Evolutionary conservation across 2,888 invertebrate species (phyloP), one percentile per base, ranked within the genome.

Genomic region (Argynnis bischoffii): DNA sequence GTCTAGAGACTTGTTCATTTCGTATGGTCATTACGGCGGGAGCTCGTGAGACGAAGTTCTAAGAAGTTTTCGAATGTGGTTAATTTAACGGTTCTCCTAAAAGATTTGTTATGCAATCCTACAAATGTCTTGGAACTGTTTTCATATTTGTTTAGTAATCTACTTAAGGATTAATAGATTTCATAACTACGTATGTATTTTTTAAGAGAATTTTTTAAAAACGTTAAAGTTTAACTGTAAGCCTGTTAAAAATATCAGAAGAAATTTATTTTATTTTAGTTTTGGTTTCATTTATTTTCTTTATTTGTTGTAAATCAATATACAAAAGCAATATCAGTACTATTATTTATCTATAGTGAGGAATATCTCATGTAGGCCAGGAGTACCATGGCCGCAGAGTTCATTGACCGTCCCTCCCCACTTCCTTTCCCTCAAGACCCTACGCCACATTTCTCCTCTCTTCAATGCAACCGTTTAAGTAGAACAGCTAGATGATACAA

Each of bases 371-470:
- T 68, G 87, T 92, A 88, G 92, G 91, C 88, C 86, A 92, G 88
- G 88, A 90, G 90, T 85, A 84, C 84, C 87, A 91, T 79, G 88
- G 89, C 79, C 88, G 82, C 77, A 69, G 77, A 77, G 92, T 82
- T 89, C 89, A 69, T 78, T 78, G 90, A 86, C 90, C 90, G 81
- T 66, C 69, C 81, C 81, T 78, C 79, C 78, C 80, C 76, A 75
- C 76, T 75, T 74, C 71, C 78, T 76, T 68, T 71, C 71, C 79
- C 81, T 83, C 78, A 80, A 81, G 83, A 82, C 87, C 85, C 85
- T 85, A 80, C 78, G 79, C 78, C 81, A 86, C 88, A 85, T 89
- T 88, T 89, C 89, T 89, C 83, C 67, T 79, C 77, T 78, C 79
- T 80, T 82, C 82, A 83, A 74, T 80, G 80, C 79, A 79, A 81